A percentile compares a stretch with the other conserved stretches of the same genome.
Evolutionary conservation across 2,797 vertebrate species (phyloP).

Genomic region (Micromesistius poutassou): DNA sequence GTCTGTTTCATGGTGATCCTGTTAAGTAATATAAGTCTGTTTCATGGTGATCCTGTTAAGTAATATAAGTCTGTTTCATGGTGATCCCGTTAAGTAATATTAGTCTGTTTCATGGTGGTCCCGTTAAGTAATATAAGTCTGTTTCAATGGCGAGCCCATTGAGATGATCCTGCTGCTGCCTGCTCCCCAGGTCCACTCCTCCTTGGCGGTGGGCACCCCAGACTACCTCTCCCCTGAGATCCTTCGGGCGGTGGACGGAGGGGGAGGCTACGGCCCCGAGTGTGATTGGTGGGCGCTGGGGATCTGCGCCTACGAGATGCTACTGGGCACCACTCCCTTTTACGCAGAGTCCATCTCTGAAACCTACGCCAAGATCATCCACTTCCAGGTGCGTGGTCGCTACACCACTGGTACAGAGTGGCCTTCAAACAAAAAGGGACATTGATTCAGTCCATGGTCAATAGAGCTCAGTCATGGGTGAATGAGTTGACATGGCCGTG

Average conservation of each 20-base stretch:
- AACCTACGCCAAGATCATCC: conserved; percentile 85
- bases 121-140: background rate
- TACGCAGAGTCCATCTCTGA: conserved; percentile 81
- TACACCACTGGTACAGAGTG: background rate
- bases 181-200: conserved; percentile 71
- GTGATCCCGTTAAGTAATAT: too few species aligned
- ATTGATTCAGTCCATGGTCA: background rate
- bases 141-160: background rate
- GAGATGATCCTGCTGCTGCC: background rate
- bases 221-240: conserved; percentile 89
- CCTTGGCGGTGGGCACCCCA: conserved; percentile 83
- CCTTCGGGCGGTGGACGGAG: conserved; percentile 77
- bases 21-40: too few species aligned
- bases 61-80: too few species aligned
- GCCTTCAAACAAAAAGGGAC: background rate
- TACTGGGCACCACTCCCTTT: conserved; percentile 83
- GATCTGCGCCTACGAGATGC: conserved; percentile 86
- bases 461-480: too few species aligned
- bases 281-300: conserved; percentile 91
- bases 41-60: too few species aligned
- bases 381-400: conserved; percentile 76
- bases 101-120: background rate
- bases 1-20: background rate
- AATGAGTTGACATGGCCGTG: background rate
- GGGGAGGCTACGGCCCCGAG: conserved; percentile 76